These are phyloP conservation scores for Bellardia pandia DNA, from an alignment of 2,888 invertebrate genomes.

Conservation along the genomic window DNA sequence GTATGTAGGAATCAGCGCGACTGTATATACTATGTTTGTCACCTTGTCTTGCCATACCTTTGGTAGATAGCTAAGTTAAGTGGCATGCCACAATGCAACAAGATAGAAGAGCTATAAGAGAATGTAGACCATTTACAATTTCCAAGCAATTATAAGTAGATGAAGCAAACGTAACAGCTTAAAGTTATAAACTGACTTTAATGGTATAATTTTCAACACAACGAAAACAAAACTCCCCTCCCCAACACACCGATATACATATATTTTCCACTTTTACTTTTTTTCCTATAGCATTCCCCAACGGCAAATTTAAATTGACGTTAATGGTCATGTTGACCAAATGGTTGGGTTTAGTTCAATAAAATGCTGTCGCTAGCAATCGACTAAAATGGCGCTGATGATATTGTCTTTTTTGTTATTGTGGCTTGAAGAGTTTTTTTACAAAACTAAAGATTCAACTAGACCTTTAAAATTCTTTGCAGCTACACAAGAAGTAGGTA, in stretches of 20 bases:
- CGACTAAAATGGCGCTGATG: slow-evolving; percentile 34
- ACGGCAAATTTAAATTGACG: slow-evolving; percentile 43
- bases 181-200: slow-evolving; percentile 43
- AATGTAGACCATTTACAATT: background rate
- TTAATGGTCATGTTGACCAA: slow-evolving; percentile 60
- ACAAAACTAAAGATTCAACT: background rate
- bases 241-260: background rate
- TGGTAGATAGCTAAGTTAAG: background rate
- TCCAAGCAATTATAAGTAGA: slow-evolving; percentile 55
- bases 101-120: background rate
- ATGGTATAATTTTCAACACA: slow-evolving; percentile 39
- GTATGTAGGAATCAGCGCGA: no score
- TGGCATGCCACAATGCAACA: background rate
- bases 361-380: slow-evolving; percentile 45
- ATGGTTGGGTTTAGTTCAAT: slow-evolving; percentile 58
- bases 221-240: background rate
- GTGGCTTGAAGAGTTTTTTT: background rate
- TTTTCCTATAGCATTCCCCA: background rate
- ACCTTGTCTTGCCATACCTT: no score
- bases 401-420: slow-evolving; percentile 30
- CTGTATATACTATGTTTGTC: no score
- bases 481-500: slow-evolving; percentile 45
- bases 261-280: slow-evolving; percentile 60
- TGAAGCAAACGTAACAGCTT: slow-evolving; percentile 45
- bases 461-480: background rate